Conservation (phyloP, 2,113 vertebrate species). For the Gila orcuttii region DNA sequence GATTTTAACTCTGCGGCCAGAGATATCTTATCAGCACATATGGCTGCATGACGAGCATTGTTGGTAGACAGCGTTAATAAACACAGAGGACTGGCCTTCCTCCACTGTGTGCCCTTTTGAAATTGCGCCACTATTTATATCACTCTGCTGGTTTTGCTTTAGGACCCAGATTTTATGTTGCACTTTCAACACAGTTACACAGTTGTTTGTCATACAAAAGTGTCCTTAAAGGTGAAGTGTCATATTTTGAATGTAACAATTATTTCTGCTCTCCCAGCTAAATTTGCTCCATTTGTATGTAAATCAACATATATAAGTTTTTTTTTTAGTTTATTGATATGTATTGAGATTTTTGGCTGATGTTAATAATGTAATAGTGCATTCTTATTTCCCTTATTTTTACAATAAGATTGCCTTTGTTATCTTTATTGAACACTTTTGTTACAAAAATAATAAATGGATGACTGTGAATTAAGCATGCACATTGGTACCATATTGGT, state of each 20-base stretch:
- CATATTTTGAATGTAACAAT: background rate
- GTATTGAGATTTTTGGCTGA: background rate
- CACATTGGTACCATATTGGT: background rate
- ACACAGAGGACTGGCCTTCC: constrained; percentile 43
- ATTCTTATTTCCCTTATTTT: background rate
- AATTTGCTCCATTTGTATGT: background rate
- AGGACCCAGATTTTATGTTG: background rate
- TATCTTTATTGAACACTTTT: background rate
- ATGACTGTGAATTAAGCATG: background rate
- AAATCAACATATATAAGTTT: background rate
- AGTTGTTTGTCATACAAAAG: background rate
- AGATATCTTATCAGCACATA: constrained; percentile 72
- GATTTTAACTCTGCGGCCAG: constrained; percentile 76
- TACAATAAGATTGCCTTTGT: background rate
- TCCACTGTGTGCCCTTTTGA: constrained; percentile 32
- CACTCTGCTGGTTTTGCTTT: background rate
- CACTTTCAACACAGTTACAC: background rate
- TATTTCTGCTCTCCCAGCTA: background rate
- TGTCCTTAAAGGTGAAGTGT: background rate
- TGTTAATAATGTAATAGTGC: background rate
- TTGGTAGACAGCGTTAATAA: constrained; percentile 62
- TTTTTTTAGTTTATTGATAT: background rate
- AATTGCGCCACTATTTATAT: constrained; percentile 12
- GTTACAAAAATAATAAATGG: background rate
- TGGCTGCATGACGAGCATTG: constrained; percentile 66